A percentile compares a stretch with the other conserved stretches of the same genome.
These are phyloP conservation scores for Pelodiscus sinensis DNA, from an alignment of 2,113 vertebrate species.

Conservation along the genomic window DNA sequence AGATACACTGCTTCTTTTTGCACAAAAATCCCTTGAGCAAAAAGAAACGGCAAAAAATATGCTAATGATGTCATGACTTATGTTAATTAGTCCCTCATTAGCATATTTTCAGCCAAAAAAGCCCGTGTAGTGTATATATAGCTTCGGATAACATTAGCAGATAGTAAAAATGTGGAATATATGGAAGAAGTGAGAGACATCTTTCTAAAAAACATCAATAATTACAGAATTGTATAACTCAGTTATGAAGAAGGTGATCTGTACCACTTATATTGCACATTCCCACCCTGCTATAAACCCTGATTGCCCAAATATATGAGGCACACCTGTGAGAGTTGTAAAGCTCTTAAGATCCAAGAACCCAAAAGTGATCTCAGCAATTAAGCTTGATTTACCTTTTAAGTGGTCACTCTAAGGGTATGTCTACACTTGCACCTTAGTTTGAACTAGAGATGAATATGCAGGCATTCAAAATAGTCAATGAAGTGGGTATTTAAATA, in stretches of 20 bases:
- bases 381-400: neutral
- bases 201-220: neutral
- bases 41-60: no score
- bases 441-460: no score
- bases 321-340: neutral
- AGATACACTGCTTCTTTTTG: no score
- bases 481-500: no score
- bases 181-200: neutral
- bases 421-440: no score
- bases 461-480: no score
- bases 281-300: neutral
- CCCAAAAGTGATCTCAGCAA: neutral
- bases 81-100: no score
- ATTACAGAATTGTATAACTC: neutral
- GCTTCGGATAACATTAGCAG: fast-evolving
- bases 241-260: neutral
- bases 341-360: neutral
- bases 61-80: no score
- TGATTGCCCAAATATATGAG: neutral
- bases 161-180: neutral
- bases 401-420: neutral
- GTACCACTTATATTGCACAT: neutral
- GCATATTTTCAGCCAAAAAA: no score
- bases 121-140: no score
- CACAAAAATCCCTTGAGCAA: no score